Evolutionary conservation across 2,888 invertebrate species (phyloP).

Genomic region (Agrochola macilenta): DNA sequence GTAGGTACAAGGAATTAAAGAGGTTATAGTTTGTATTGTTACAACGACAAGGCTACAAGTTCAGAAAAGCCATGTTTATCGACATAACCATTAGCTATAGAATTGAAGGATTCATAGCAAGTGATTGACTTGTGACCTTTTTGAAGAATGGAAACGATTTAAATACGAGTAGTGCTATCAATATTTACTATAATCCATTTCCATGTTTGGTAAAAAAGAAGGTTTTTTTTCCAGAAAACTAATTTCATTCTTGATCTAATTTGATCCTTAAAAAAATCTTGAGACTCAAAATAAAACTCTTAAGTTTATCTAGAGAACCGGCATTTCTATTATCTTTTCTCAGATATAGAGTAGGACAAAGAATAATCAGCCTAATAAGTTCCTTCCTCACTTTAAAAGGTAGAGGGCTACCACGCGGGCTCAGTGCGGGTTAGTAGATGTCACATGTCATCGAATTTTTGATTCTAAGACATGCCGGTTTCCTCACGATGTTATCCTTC

Average conservation of each 20-base stretch:
- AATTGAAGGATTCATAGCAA: constrained; percentile 19
- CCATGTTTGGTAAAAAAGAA: background rate
- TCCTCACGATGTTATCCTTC: too few species aligned
- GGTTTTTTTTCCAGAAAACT: background rate
- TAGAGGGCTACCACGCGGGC: too few species aligned
- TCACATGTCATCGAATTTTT: too few species aligned
- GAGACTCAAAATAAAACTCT: background rate
- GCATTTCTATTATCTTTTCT: background rate
- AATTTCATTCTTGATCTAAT: background rate
- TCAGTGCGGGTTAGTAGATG: too few species aligned
- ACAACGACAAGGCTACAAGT: constrained; percentile 22
- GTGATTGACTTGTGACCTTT: constrained; percentile 16
- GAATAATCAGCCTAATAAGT: too few species aligned
- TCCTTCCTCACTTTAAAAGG: too few species aligned
- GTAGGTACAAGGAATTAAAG: background rate
- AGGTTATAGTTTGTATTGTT: constrained; percentile 13
- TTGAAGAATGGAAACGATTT: background rate
- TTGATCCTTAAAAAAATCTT: background rate
- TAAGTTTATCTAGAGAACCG: background rate
- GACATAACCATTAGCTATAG: constrained; percentile 5
- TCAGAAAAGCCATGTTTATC: constrained; percentile 29
- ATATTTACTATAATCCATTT: background rate
- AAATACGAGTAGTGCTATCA: background rate
- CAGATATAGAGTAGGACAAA: background rate
- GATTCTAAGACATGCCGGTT: too few species aligned